A percentile compares a stretch with the other conserved stretches of the same genome.
Evolutionary conservation across 2,888 invertebrate genomes (phyloP).

Genomic region (Xanthia icteritia): DNA sequence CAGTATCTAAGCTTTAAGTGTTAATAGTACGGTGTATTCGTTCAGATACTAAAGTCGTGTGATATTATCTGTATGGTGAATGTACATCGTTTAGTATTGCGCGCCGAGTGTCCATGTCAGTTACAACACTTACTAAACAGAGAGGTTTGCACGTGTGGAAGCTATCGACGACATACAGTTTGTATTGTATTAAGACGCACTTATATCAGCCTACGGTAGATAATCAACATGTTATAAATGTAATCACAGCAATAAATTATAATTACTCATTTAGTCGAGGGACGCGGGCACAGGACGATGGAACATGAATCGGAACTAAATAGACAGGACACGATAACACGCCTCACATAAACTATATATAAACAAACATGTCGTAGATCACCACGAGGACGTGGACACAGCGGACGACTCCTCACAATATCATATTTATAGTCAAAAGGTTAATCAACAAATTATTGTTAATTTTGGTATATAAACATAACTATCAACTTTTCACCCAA

Average conservation of each 20-base stretch:
- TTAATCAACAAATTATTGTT: slow-evolving; percentile 80
- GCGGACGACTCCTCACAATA: slow-evolving; percentile 73
- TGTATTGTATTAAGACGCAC: slow-evolving; percentile 64
- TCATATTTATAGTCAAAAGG: slow-evolving; percentile 80
- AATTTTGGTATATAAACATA: slow-evolving; percentile 89
- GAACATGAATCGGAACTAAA: slow-evolving; percentile 83
- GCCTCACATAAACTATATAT: slow-evolving; percentile 84
- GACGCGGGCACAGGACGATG: slow-evolving; percentile 82
- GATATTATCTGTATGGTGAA: slow-evolving; percentile 47
- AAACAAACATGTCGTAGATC: slow-evolving; percentile 79
- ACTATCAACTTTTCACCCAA: slow-evolving; percentile 87
- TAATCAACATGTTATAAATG: slow-evolving; percentile 85
- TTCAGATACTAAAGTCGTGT: slow-evolving; percentile 61
- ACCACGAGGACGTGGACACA: slow-evolving; percentile 69
- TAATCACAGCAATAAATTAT: slow-evolving; percentile 90
- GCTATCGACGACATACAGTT: slow-evolving; percentile 53
- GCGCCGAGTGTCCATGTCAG: slow-evolving; percentile 53
- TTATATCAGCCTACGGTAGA: slow-evolving; percentile 64
- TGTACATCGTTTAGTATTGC: slow-evolving; percentile 47
- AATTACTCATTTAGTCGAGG: slow-evolving; percentile 81
- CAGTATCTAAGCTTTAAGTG: slow-evolving; percentile 54
- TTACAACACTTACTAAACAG: slow-evolving; percentile 51
- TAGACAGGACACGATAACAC: slow-evolving; percentile 85
- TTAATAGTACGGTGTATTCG: slow-evolving; percentile 45
- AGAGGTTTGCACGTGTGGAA: slow-evolving; percentile 57